Evolutionary conservation across 2,888 invertebrate species (phyloP).

Genomic region (Dinocampus coccinellae): DNA sequence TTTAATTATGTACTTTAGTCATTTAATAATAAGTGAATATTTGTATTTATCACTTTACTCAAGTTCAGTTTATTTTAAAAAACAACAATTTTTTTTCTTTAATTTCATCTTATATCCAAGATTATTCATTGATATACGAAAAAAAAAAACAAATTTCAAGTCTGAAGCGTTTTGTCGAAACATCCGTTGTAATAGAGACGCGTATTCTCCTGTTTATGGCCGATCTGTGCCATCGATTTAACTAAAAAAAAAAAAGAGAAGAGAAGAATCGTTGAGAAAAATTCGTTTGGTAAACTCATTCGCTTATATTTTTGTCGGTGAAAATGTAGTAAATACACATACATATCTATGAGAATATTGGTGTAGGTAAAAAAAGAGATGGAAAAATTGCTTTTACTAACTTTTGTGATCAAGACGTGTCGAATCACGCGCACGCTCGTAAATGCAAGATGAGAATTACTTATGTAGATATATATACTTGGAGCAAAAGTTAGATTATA

Average conservation of each 20-base stretch:
- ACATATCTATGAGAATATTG: background rate
- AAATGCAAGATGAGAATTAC: constrained; percentile 35
- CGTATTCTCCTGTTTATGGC: constrained; percentile 29
- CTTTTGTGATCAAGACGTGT: constrained; percentile 40
- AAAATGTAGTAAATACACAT: background rate
- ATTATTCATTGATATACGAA: too few species aligned
- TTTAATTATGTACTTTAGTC: too few species aligned
- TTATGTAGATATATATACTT: constrained; percentile 19
- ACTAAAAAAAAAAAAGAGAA: too few species aligned
- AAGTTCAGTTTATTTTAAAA: too few species aligned
- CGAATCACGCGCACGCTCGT: constrained; percentile 19
- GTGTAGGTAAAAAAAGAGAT: background rate
- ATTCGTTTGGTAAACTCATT: constrained; percentile 12
- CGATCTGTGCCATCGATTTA: constrained; percentile 38
- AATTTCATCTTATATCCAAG: too few species aligned
- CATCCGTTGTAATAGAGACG: constrained; percentile 42
- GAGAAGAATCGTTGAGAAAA: constrained; percentile 45
- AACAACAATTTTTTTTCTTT: too few species aligned
- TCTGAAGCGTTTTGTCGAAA: constrained; percentile 37
- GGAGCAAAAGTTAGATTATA: background rate
- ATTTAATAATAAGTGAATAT: too few species aligned
- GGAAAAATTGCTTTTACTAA: constrained; percentile 25
- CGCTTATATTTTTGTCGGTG: background rate
- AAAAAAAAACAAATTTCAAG: constrained; percentile 20
- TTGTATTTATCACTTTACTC: too few species aligned